Evolutionary conservation across 2,888 invertebrate genomes (phyloP).

Genomic region (Eilema griseolum): DNA sequence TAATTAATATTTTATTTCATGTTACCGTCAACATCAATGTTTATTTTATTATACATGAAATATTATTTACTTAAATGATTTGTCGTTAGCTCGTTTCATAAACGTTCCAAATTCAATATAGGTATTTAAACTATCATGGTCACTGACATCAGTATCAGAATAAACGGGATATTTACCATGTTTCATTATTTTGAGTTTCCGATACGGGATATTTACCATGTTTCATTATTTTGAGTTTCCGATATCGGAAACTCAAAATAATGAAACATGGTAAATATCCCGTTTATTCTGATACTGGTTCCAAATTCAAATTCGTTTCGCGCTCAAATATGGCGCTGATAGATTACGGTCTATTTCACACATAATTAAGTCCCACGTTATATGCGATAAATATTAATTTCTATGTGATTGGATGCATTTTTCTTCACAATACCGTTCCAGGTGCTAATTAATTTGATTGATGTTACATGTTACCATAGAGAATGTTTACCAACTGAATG

Average conservation of each 20-base stretch:
- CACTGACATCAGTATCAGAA: too few relatives aligned
- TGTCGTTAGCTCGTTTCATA: constrained; percentile 28
- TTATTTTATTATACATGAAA: constrained; percentile 39
- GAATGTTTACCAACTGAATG: constrained; percentile 11
- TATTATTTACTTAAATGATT: constrained; percentile 43
- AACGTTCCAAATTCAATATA: too few relatives aligned
- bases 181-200: too few relatives aligned
- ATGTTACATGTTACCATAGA: constrained; percentile 17
- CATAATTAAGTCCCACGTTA: constrained; percentile 20
- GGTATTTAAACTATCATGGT: too few relatives aligned
- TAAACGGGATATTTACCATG: too few relatives aligned
- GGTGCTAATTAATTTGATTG: constrained; percentile 17
- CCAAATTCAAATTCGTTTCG: constrained; percentile 37
- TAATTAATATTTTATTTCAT: neutral
- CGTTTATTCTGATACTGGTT: too few relatives aligned
- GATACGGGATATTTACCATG: too few relatives aligned
- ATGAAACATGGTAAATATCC: too few relatives aligned
- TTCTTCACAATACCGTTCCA: constrained; percentile 6
- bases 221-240: too few relatives aligned
- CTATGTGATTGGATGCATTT: constrained; percentile 13
- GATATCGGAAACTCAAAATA: too few relatives aligned
- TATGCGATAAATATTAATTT: constrained; percentile 30
- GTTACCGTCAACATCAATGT: constrained; percentile 29
- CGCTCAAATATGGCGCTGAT: constrained; percentile 35
- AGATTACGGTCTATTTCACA: constrained; percentile 34